Percentiles rank a stretch among this genome's conserved stretches.
phyloP scores from a whole-genome alignment of 2,113 vertebrate genomes.

The Urocolius indicus region DNA sequence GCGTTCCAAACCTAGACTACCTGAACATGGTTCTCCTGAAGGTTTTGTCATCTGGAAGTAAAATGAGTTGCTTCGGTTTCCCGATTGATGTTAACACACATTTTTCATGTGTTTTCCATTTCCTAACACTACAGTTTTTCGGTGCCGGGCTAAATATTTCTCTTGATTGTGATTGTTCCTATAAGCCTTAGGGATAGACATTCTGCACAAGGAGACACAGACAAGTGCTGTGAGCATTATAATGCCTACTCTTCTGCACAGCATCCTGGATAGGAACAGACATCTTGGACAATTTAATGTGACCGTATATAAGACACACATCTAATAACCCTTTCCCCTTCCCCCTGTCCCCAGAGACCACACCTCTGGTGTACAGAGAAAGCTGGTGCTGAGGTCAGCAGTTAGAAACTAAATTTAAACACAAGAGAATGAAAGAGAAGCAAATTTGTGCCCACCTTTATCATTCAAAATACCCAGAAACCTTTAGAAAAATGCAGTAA shows the following conservation, averaged over 20 bases:
- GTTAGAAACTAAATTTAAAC: background rate
- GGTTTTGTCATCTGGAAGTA: constrained; percentile 12
- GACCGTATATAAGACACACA: background rate
- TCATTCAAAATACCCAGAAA: background rate
- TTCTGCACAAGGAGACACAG: background rate
- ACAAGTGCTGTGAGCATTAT: background rate
- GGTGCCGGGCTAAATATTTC: constrained; percentile 10
- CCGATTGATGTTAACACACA: background rate
- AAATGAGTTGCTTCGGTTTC: constrained; percentile 29
- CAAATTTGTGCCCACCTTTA: background rate
- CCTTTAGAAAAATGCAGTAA: background rate
- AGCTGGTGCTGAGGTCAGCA: background rate
- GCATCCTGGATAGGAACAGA: background rate
- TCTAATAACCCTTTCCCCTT: background rate
- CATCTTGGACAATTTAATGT: background rate
- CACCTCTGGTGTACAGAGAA: background rate
- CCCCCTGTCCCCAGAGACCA: background rate
- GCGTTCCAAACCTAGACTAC: background rate
- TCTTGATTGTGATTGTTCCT: background rate
- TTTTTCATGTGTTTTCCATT: constrained; percentile 49
- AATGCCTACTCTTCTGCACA: background rate
- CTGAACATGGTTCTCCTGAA: background rate
- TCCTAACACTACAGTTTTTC: background rate
- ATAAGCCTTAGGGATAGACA: background rate
- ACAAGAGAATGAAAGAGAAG: background rate